Base-by-base conservation (phyloP, 2,797 vertebrate species). In the Enteromius thamalakanensis region DNA sequence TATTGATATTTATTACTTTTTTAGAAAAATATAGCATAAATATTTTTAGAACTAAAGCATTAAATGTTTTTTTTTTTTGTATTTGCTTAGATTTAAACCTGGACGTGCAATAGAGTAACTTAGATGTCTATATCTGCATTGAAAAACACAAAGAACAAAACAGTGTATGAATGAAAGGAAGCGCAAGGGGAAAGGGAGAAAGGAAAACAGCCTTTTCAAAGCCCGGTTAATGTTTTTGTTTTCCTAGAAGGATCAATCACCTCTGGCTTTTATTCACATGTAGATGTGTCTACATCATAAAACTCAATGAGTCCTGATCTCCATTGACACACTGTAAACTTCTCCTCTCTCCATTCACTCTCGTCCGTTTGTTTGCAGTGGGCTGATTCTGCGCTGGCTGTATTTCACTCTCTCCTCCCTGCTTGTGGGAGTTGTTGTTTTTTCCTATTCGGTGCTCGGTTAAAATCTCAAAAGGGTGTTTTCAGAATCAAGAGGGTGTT, bases 401-500 rank as follows among this genome's bases (percentile, higher is more conserved):
- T 92, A 91, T 93, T 93, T 94, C 91, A 93, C 91, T 94, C 91
- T 88, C 93, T 91, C 91, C 91, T 92, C 91, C 93, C 89, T 93
- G 76, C 81, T 92, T 92, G 91, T 94, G 91, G 91, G 93, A 92
- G 92, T 93, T 86, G 92, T 94, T 92, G 92, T 94, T 92, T 90
- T 93, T 92, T 82, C 84, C 77, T 76, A 91, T 93, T 92, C 55
- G 95, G 95, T 92, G 86, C 91, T 94, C 95, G 96, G 98, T 98
- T 98, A 97, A 96, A 97, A 98, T 97, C 94, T 97, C 96, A 98
- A 99, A 97, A 95, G 96, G 90, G 91, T 92, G 94, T 96, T 97
- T 97, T 97, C 94, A 96, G 94, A 94, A 93, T 93, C 90, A 91
- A 91, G 92, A 94, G 92, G 93, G 93, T 93, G 93, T 93, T 93